Conservation (phyloP, 2,888 invertebrate genomes). For the Dilophus febrilis region DNA sequence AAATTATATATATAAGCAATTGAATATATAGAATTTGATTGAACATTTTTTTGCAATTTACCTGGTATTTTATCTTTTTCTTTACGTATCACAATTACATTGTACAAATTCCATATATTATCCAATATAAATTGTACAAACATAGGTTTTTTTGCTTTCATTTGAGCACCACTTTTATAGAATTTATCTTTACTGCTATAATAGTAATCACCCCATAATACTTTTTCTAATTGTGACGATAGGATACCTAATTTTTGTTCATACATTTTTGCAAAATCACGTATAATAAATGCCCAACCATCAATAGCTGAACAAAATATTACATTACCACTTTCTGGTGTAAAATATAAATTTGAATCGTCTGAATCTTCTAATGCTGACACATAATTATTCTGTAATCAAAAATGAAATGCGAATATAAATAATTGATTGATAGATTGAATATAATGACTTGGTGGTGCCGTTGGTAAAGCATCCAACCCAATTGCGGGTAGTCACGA, state of each 20-base stretch:
- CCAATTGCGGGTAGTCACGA: too few species aligned
- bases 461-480: too few species aligned
- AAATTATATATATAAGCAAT: background rate
- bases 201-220: conserved; percentile 91
- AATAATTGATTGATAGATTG: too few species aligned
- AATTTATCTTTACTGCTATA: conserved; percentile 68
- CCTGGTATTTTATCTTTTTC: conserved; percentile 52
- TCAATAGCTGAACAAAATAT: conserved; percentile 91
- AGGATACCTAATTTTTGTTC: conserved; percentile 57
- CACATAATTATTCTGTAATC: conserved; percentile 47
- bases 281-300: conserved; percentile 71
- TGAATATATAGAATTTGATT: too few species aligned
- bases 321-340: conserved; percentile 87
- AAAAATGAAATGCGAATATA: too few species aligned
- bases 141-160: conserved; percentile 79
- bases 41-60: too few species aligned
- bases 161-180: conserved; percentile 75
- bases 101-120: conserved; percentile 81
- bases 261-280: conserved; percentile 67
- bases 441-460: too few species aligned
- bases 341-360: conserved; percentile 80
- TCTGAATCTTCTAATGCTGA: conserved; percentile 66
- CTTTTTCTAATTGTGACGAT: conserved; percentile 52
- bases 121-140: conserved; percentile 86
- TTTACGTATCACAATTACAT: conserved; percentile 56